Conservation (phyloP, 2,888 invertebrate genomes). For the Nebria brevicollis region DNA sequence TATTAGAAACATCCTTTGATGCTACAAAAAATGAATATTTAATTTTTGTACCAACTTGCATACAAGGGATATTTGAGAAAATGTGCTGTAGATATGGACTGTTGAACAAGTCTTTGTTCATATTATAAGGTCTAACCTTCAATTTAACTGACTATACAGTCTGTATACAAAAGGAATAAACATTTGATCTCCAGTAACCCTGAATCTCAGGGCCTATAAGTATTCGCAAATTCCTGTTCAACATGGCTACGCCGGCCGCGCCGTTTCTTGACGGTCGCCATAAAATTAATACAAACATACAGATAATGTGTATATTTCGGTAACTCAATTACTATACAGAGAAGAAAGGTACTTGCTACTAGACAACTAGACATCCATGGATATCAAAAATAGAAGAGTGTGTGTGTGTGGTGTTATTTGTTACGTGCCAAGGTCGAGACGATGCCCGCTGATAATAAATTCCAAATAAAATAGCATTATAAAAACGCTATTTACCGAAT, state of each 20-base stretch:
- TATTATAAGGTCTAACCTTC: background rate
- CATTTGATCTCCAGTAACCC: background rate
- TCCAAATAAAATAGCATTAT: conserved; percentile 46
- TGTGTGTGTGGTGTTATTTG: conserved; percentile 35
- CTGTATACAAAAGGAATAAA: conserved; percentile 1
- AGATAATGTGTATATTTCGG: too few relatives aligned
- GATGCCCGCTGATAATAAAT: conserved; percentile 44
- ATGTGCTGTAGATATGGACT: background rate
- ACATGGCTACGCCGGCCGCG: background rate
- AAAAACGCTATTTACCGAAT: conserved; percentile 45
- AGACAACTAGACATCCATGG: background rate
- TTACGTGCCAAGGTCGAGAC: conserved; percentile 44
- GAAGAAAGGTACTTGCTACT: background rate
- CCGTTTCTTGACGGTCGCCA: background rate
- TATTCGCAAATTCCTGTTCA: background rate
- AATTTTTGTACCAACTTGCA: too few relatives aligned
- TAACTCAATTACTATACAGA: background rate
- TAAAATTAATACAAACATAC: background rate
- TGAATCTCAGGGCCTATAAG: background rate
- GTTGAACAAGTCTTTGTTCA: background rate
- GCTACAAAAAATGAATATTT: too few relatives aligned
- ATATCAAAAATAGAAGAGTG: background rate
- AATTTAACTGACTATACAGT: background rate
- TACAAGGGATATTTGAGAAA: too few relatives aligned
- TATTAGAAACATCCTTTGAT: background rate